Evolutionary conservation across 2,797 vertebrate species (phyloP).

Genomic region (Phataginus tricuspis): DNA sequence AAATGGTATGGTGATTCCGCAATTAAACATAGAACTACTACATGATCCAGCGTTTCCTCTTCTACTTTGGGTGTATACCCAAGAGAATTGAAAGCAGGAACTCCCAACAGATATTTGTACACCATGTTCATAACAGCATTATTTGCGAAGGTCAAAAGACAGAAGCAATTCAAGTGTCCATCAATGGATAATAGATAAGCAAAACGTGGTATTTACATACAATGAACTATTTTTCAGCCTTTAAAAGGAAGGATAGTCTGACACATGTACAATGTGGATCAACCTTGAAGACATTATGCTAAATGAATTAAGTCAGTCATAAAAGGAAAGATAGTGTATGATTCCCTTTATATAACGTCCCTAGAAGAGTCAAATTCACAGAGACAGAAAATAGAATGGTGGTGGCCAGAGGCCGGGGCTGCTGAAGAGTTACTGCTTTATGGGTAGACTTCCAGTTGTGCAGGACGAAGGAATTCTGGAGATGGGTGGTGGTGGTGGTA

Average conservation of each 20-base stretch:
- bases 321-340: neutral
- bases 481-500: neutral
- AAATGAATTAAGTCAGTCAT: neutral
- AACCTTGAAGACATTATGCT: neutral
- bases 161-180: neutral
- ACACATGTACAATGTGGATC: neutral
- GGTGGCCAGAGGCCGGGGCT: neutral
- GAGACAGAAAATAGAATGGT: neutral
- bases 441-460: neutral
- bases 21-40: neutral
- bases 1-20: neutral
- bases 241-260: constrained; percentile 4
- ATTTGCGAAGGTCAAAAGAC: neutral
- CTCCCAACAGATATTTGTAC: neutral
- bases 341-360: neutral
- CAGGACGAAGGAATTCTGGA: neutral
- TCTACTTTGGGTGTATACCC: neutral
- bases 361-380: neutral
- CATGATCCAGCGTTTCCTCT: neutral
- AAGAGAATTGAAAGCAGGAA: neutral
- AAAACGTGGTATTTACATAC: neutral
- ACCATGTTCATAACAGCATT: neutral
- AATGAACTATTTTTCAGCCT: neutral
- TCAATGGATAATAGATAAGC: neutral
- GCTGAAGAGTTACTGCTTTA: neutral